These are phyloP conservation scores for Coptodon bakossiorum DNA, from an alignment of 2,113 vertebrate genomes.

Conservation along the genomic window DNA sequence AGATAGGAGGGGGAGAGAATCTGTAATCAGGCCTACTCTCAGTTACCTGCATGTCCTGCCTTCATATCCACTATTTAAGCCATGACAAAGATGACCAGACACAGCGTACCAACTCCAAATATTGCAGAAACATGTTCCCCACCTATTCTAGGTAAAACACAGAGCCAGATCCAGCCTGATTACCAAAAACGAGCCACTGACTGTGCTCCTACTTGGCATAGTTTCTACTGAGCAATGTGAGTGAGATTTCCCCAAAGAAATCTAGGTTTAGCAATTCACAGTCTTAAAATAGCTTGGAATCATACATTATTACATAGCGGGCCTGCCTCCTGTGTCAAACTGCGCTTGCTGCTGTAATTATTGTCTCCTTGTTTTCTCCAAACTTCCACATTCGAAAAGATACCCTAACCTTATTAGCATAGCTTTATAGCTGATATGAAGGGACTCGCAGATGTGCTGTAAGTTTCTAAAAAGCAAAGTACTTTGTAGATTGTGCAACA, in stretches of 20 bases:
- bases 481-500: conserved; percentile 7
- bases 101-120: background rate
- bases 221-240: conserved; percentile 37
- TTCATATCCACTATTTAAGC: background rate
- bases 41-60: background rate
- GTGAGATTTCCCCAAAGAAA: conserved; percentile 55
- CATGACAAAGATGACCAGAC: background rate
- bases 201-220: conserved; percentile 33
- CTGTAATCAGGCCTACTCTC: background rate
- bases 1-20: background rate
- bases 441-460: conserved; percentile 3
- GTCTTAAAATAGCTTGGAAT: conserved; percentile 67
- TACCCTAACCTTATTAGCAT: conserved; percentile 46
- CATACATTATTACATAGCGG: conserved; percentile 66
- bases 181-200: conserved; percentile 10
- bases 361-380: conserved; percentile 43
- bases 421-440: conserved; percentile 33
- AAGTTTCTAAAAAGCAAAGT: conserved; percentile 25
- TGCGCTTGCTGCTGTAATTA: conserved; percentile 33
- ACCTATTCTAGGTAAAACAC: background rate
- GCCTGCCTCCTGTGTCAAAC: conserved; percentile 40
- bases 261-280: conserved; percentile 34
- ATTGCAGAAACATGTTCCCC: background rate
- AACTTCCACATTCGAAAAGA: conserved; percentile 4
- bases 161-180: conserved; percentile 2